These are phyloP conservation scores for Ametastegia equiseti DNA, from an alignment of 2,888 invertebrate species.

Conservation along the genomic window DNA sequence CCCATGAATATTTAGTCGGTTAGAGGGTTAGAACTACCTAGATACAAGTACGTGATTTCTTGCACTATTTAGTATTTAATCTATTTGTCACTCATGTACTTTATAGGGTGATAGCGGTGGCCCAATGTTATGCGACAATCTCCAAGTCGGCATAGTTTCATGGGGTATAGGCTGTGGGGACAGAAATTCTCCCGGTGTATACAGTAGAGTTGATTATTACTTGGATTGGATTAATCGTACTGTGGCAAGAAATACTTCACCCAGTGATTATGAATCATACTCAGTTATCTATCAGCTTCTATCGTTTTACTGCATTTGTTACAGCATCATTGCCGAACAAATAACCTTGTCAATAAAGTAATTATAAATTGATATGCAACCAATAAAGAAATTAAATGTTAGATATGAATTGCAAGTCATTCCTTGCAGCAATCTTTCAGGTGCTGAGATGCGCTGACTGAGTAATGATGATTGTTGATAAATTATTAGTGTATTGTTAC, in stretches of 20 bases:
- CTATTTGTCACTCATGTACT: background rate
- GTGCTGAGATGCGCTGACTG: too few relatives aligned
- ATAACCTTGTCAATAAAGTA: background rate
- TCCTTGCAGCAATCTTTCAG: too few relatives aligned
- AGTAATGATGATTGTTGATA: too few relatives aligned
- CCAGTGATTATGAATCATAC: background rate
- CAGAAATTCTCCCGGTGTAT: constrained; percentile 65
- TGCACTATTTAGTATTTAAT: too few relatives aligned
- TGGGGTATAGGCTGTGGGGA: constrained; percentile 66
- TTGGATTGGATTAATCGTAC: constrained; percentile 63
- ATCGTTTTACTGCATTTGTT: background rate
- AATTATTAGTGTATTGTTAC: too few relatives aligned
- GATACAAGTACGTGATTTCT: background rate
- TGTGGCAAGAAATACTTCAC: constrained; percentile 53
- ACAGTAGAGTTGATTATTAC: constrained; percentile 64
- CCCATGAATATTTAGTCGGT: too few relatives aligned
- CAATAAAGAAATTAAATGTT: too few relatives aligned
- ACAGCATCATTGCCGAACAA: background rate
- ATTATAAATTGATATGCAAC: too few relatives aligned
- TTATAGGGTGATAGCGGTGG: constrained; percentile 70
- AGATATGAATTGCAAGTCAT: too few relatives aligned
- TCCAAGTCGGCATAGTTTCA: constrained; percentile 66
- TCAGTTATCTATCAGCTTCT: background rate
- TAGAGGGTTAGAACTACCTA: too few relatives aligned
- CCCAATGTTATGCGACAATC: constrained; percentile 63